Evolutionary conservation across 2,797 vertebrate species (phyloP), one percentile per base, ranked within the genome.

Genomic region (Myotis vivesi): DNA sequence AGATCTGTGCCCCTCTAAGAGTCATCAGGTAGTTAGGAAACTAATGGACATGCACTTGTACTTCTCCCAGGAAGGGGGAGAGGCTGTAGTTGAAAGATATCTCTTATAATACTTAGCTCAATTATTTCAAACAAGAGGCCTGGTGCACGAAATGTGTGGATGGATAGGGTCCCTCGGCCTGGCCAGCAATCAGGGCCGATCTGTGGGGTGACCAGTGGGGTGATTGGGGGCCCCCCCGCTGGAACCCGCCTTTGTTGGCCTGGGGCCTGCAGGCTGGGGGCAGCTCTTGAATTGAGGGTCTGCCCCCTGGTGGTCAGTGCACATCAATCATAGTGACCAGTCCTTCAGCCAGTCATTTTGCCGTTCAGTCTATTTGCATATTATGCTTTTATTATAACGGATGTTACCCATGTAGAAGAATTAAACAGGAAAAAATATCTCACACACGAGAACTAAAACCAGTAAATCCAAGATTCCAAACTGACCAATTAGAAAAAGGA

Each of bases 1-100:
- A 66, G 16, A n/a, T 84, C 2, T 90, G 4, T 86, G 8, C 3
- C 20, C 5, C 20, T 95, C 92, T 94, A 83, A 92, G 91, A 96
- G 51, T 71, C 15, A 15, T 41, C 6, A 5, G 0, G n/a, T 94
- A 86, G 44, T 90, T 89, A 55, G 9, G 81, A 92, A 90, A 41
- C 38, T 76, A 95, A 55, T 57, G 83, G 30, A 6, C 20, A 55
- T 28, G 0, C 4, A 19, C 51, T 77, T 96, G 55, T 53, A 95
- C 68, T 94, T 4, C 4, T 23, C 92, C 87, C 0, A 22, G 19
- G 3, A 19, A 53, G 36, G 77, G 30, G 80, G 41, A 6, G 77
- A 72, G 30, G 22, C 53, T 55, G 17, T 33, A 93, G 59, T 44
- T 10, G 38, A 92, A 20, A 15, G 8, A 59, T 0, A 2, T 75